Conservation (phyloP, 2,888 invertebrate genomes). For the Agrochola lychnidis region DNA sequence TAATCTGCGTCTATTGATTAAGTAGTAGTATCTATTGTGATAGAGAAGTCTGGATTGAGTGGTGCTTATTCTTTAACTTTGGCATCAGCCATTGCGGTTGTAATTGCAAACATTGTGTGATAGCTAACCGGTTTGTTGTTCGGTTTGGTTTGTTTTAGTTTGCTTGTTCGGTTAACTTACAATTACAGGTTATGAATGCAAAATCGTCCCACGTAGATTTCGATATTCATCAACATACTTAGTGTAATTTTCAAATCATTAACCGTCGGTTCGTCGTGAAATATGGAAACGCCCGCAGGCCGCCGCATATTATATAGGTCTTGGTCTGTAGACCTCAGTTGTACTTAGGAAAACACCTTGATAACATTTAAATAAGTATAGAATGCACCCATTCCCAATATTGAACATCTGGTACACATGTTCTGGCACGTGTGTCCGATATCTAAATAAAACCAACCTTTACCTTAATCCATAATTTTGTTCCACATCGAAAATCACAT, state of each 20-base stretch:
- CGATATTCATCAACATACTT: not conserved
- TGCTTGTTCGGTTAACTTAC: too few species aligned
- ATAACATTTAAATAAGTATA: not conserved
- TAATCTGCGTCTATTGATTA: too few species aligned
- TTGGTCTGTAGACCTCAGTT: not conserved
- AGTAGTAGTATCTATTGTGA: too few species aligned
- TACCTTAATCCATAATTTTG: conserved; percentile 49
- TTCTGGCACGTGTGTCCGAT: conserved; percentile 25
- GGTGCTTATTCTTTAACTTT: not conserved
- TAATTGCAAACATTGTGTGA: too few species aligned
- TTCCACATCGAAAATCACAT: conserved; percentile 47
- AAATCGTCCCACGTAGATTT: too few species aligned
- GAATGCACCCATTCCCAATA: conserved; percentile 6
- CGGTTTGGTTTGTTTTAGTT: too few species aligned
- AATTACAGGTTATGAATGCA: too few species aligned
- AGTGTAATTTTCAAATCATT: not conserved
- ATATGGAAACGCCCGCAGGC: not conserved
- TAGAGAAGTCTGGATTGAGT: too few species aligned
- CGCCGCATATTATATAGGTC: not conserved
- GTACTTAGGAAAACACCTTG: not conserved
- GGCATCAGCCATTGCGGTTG: not conserved
- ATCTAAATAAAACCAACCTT: conserved; percentile 56
- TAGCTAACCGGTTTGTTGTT: too few species aligned
- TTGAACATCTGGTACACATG: conserved; percentile 7
- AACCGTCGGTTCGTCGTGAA: not conserved